phyloP scores from a whole-genome alignment of 92 coral and sea anemone species.

The Umimayanthus chanpuru region DNA sequence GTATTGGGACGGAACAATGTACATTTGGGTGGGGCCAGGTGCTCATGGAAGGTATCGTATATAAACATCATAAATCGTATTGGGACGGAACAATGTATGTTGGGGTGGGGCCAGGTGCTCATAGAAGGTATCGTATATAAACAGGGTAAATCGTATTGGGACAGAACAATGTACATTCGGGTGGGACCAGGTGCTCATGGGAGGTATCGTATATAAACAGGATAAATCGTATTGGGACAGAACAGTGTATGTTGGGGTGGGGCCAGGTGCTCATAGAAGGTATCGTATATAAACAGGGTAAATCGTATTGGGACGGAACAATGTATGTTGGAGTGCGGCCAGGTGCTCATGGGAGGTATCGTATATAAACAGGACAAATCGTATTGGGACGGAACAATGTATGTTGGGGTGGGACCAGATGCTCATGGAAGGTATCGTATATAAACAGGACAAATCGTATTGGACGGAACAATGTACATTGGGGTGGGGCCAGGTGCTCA shows the following conservation, averaged over 20 bases:
- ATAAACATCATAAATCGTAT: neutral
- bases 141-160: conserved; percentile 35
- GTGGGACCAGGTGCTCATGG: conserved; percentile 87
- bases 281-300: neutral
- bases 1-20: conserved; percentile 65
- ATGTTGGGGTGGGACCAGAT: conserved; percentile 85
- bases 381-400: conserved; percentile 62
- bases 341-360: conserved; percentile 83
- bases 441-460: neutral
- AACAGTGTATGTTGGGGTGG: conserved; percentile 70
- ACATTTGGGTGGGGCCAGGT: conserved; percentile 86
- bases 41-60: conserved; percentile 74
- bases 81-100: conserved; percentile 72
- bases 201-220: conserved; percentile 47
- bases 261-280: conserved; percentile 92
- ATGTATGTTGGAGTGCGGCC: conserved; percentile 82
- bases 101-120: conserved; percentile 90
- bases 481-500: conserved; percentile 92
- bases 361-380: neutral
- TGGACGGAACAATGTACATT: conserved; percentile 70
- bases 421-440: conserved; percentile 74
- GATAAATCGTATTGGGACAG: conserved; percentile 54
- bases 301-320: conserved; percentile 53
- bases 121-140: conserved; percentile 58
- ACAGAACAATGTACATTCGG: conserved; percentile 70